Conservation (phyloP, 2,888 invertebrate genomes). For the Taphrorychus bicolor region DNA sequence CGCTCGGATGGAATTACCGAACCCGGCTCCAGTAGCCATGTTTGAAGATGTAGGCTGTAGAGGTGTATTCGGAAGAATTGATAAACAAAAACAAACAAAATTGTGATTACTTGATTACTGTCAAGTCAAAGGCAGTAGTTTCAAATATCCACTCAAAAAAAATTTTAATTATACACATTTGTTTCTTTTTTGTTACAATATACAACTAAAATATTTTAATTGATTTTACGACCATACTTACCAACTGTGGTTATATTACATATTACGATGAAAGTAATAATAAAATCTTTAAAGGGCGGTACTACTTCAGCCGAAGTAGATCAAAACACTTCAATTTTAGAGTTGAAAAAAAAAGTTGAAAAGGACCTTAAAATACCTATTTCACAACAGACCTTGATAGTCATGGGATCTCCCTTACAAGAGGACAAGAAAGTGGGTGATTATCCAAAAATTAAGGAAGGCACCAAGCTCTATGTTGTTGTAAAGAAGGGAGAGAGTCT, state of each 20-base stretch:
- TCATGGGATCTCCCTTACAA: constrained; percentile 73
- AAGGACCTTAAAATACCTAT: constrained; percentile 70
- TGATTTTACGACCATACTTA: too few relatives aligned
- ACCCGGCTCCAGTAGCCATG: too few relatives aligned
- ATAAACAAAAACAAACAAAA: too few relatives aligned
- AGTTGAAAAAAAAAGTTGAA: constrained; percentile 74
- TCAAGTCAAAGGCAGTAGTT: too few relatives aligned
- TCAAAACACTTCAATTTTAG: constrained; percentile 67
- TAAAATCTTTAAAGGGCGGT: constrained; percentile 77
- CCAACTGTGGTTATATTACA: background rate
- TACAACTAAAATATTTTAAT: too few relatives aligned
- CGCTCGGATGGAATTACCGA: too few relatives aligned
- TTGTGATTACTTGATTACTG: too few relatives aligned
- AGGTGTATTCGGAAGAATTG: too few relatives aligned
- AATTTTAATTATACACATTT: too few relatives aligned
- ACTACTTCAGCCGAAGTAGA: constrained; percentile 72
- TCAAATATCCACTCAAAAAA: too few relatives aligned
- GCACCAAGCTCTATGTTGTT: constrained; percentile 75
- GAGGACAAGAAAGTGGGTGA: constrained; percentile 74
- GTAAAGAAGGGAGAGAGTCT: constrained; percentile 73
- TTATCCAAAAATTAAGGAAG: constrained; percentile 77
- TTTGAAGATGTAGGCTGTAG: too few relatives aligned
- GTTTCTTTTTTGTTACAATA: too few relatives aligned
- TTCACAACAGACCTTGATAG: constrained; percentile 73
- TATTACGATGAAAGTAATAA: constrained; percentile 70